A percentile compares a stretch with the other conserved stretches of the same genome.
Evolutionary conservation across 2,888 invertebrate species (phyloP).

Genomic region (Eupeodes luniger): DNA sequence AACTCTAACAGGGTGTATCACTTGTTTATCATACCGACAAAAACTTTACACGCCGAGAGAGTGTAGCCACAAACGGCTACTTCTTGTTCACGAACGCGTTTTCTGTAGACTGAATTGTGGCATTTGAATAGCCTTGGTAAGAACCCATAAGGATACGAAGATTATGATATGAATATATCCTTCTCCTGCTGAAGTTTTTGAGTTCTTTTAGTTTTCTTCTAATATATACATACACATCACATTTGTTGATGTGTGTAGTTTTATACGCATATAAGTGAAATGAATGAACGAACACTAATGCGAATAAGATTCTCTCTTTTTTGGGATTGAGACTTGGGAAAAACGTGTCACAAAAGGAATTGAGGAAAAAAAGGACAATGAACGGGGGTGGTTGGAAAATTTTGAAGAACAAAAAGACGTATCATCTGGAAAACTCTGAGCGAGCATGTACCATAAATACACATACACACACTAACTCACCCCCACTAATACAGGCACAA

Average conservation of each 20-base stretch:
- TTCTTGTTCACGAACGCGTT: constrained; percentile 85
- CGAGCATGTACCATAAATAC: constrained; percentile 54
- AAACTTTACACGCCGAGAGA: constrained; percentile 84
- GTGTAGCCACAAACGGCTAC: constrained; percentile 84
- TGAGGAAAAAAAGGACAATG: constrained; percentile 48
- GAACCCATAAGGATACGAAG: constrained; percentile 65
- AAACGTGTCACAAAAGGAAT: constrained; percentile 29
- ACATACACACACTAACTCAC: constrained; percentile 21
- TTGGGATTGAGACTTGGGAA: background rate
- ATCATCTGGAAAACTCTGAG: constrained; percentile 59
- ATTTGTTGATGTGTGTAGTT: constrained; percentile 17
- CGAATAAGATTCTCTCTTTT: constrained; percentile 47
- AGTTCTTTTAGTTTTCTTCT: constrained; percentile 28
- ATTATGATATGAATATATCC: constrained; percentile 55
- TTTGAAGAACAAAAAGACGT: constrained; percentile 33
- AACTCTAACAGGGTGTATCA: constrained; percentile 85
- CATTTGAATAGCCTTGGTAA: constrained; percentile 62
- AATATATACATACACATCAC: background rate
- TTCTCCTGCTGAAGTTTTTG: constrained; percentile 43
- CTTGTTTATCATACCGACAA: constrained; percentile 85
- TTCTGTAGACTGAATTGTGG: constrained; percentile 84
- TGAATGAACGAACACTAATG: constrained; percentile 18
- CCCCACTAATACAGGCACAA: constrained; percentile 19
- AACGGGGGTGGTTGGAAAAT: constrained; percentile 69
- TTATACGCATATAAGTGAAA: constrained; percentile 16